Evolutionary conservation across 2,888 invertebrate species (phyloP).

Genomic region (Halictus ligatus): DNA sequence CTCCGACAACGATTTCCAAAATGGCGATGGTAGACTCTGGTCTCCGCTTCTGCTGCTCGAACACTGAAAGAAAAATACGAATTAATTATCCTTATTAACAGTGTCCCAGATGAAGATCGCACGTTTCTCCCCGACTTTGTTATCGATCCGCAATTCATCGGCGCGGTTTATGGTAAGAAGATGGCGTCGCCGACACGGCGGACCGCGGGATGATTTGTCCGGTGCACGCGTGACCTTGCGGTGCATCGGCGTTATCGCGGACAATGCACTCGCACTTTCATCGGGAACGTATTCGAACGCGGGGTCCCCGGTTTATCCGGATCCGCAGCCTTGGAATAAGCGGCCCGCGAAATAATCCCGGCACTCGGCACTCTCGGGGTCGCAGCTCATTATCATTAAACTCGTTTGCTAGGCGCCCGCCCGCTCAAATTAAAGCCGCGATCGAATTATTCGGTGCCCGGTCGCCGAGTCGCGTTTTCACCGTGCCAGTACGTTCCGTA

Average conservation of each 20-base stretch:
- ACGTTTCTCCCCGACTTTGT: neutral
- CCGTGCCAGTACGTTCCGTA: neutral
- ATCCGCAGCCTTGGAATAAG: constrained; percentile 60
- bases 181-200: neutral
- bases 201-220: neutral
- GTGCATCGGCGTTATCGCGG: constrained; percentile 52
- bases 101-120: neutral
- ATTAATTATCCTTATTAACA: neutral
- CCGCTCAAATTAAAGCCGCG: neutral
- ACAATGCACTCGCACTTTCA: constrained; percentile 55
- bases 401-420: neutral
- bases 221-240: constrained; percentile 47
- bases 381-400: constrained; percentile 65
- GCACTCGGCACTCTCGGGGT: constrained; percentile 20
- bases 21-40: neutral
- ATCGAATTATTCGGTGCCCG: neutral
- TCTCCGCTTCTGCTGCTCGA: neutral
- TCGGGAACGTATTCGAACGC: constrained; percentile 51
- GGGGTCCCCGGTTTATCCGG: constrained; percentile 48
- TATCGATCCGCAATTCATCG: neutral
- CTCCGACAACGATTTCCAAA: neutral
- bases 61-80: neutral
- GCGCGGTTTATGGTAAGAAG: neutral
- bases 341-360: constrained; percentile 63
- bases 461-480: constrained; percentile 2